Base-by-base conservation (phyloP, 2,888 invertebrate genomes). In the Eucera pruinosa region DNA sequence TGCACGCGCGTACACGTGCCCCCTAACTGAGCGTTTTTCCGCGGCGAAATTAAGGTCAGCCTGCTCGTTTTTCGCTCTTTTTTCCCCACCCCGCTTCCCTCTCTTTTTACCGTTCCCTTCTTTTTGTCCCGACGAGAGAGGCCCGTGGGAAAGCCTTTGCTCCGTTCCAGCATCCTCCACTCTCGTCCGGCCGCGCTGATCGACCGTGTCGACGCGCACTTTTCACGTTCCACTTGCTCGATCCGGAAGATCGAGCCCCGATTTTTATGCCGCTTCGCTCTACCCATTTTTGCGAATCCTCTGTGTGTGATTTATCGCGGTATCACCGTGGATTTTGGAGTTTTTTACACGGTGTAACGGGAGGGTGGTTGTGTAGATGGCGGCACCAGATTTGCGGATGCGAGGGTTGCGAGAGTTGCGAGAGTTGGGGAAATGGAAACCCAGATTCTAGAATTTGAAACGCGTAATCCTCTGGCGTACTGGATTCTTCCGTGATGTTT, bases 31-130 rank as follows among this genome's bases (percentile, higher is more conserved):
- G 60, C 62, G 69, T 82, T 84, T 84, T 80, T 58, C 68, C 71
- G 45, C 67, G 39, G 30, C 64, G 66, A 74, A 77, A 83, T 84
- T 84, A 80, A 82, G 83, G 82, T 77, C 72, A 69, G 52, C 57
- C 20, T 23, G 57, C 62, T 66, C 30, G 50, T 68, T 64, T 71
- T 45, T 67, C 82, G 27, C 45, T 57, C n/a, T 23, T 62, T 41
- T 41, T 45, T 55, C 11, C 25, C 18, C n/a, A 7, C 13, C 15
- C 39, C n/a, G 23, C 48, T 25, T 20, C 7, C 5, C 15, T 36
- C 25, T 18, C 23, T 47, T 27, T 13, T 13, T 13, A 11, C 11
- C 43, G 13, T 43, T 27, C 43, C 43, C 27, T 62, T 68, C 52
- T 39, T 33, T 43, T 58, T 50, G 18, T 41, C 33, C 9, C 43